phyloP scores from a whole-genome alignment of 2,113 vertebrate species.

The Vulpes vulpes region DNA sequence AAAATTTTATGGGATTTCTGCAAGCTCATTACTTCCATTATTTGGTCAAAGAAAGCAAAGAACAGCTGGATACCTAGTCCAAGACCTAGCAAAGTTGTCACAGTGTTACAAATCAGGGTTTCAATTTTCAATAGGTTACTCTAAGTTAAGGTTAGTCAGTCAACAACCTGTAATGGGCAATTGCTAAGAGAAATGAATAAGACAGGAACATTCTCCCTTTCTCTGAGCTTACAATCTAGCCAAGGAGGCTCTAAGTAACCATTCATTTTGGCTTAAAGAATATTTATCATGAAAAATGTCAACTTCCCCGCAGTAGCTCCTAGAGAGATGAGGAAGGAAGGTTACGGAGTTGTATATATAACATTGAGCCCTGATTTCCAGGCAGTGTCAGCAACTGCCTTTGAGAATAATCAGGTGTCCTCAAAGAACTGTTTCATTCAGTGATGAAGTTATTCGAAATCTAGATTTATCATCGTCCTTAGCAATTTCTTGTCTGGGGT shows the following conservation, averaged over 20 bases:
- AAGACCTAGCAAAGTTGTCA: constrained; percentile 49
- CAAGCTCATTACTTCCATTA: constrained; percentile 60
- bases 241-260: background rate
- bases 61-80: background rate
- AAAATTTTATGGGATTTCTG: constrained; percentile 66
- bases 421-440: constrained; percentile 55
- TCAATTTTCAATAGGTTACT: constrained; percentile 26
- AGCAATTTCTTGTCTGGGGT: background rate
- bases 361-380: background rate
- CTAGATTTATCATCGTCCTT: background rate
- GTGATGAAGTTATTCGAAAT: constrained; percentile 9
- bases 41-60: constrained; percentile 63
- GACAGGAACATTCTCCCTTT: background rate
- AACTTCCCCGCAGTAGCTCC: background rate
- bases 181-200: background rate
- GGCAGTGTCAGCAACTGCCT: background rate
- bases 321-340: background rate
- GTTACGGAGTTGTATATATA: background rate
- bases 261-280: constrained; percentile 17
- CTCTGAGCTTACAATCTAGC: constrained; percentile 5
- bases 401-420: background rate
- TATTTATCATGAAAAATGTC: background rate
- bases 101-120: constrained; percentile 34
- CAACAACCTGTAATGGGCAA: background rate
- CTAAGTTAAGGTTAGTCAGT: background rate